These are phyloP conservation scores for Amazona finschi DNA, from an alignment of 2,797 vertebrate species.

Conservation along the genomic window DNA sequence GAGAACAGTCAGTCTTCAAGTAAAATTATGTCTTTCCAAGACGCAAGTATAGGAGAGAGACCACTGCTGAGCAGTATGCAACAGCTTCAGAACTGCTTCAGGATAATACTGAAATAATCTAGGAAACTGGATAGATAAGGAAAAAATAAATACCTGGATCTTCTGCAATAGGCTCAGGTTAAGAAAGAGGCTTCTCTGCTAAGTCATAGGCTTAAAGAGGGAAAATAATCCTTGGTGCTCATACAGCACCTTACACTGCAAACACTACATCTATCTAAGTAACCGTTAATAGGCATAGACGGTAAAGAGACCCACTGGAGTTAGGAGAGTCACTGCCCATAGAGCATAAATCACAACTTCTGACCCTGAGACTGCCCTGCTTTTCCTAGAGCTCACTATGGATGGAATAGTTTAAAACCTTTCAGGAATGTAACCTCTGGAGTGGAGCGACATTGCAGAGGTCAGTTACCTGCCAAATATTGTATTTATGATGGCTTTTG, in stretches of 20 bases:
- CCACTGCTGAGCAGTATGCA: not conserved
- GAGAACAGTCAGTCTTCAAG: not conserved
- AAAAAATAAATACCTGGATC: not conserved
- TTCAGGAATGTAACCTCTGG: not conserved
- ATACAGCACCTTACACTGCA: not conserved
- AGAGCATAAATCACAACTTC: not conserved
- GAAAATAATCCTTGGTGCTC: not conserved
- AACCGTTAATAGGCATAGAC: not conserved
- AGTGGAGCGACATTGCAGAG: not conserved
- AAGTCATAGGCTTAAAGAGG: not conserved
- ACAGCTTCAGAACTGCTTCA: not conserved
- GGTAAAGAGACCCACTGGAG: not conserved
- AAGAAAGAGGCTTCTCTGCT: not conserved
- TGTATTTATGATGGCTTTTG: not conserved
- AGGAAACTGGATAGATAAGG: not conserved
- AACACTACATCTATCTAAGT: not conserved
- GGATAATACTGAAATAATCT: slow-evolving; percentile 23
- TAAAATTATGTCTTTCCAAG: not conserved
- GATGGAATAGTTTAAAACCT: not conserved
- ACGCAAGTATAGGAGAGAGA: not conserved
- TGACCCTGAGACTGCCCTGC: not conserved
- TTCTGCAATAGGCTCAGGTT: not conserved
- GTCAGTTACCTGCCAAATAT: not conserved
- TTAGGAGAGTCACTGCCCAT: not conserved
- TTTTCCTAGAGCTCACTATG: not conserved